A percentile compares a stretch with the other conserved stretches of the same genome.
These are phyloP conservation scores for Sericinus montela DNA, from an alignment of 2,888 invertebrate genomes.

Conservation along the genomic window DNA sequence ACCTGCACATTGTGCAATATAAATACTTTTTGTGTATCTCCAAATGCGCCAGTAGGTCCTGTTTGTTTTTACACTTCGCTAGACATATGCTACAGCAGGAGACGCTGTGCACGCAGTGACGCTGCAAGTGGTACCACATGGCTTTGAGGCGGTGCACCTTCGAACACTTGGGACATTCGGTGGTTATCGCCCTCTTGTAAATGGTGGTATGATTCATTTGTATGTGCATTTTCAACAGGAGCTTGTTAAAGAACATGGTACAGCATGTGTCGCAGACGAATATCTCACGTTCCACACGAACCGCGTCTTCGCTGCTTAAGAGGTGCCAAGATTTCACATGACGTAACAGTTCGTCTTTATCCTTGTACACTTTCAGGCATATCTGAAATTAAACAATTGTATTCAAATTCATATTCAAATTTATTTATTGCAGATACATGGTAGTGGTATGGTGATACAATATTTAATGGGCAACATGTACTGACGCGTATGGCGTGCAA, in stretches of 20 bases:
- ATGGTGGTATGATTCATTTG: constrained; percentile 21
- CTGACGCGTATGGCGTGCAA: too few relatives aligned
- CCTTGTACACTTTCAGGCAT: constrained; percentile 31
- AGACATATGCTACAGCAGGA: constrained; percentile 47
- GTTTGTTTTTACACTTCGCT: constrained; percentile 20
- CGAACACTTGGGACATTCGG: constrained; percentile 40
- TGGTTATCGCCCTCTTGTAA: background rate
- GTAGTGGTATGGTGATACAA: too few relatives aligned
- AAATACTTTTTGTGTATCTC: constrained; percentile 32
- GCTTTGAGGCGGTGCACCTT: constrained; percentile 15
- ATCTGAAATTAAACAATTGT: too few relatives aligned
- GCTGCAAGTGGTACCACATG: constrained; percentile 39
- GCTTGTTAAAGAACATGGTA: constrained; percentile 52
- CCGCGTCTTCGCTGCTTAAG: constrained; percentile 35
- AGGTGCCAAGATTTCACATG: constrained; percentile 47
- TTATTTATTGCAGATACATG: too few relatives aligned
- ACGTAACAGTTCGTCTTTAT: constrained; percentile 22
- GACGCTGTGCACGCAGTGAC: constrained; percentile 35
- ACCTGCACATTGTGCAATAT: constrained; percentile 39
- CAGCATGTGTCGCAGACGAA: constrained; percentile 47
- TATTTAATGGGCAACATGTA: too few relatives aligned
- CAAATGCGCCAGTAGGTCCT: constrained; percentile 31
- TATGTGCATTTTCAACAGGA: constrained; percentile 36
- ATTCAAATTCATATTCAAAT: too few relatives aligned
- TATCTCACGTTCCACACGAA: constrained; percentile 41